Conservation (phyloP, 2,113 vertebrate genomes). For the Platysteira castanea region DNA sequence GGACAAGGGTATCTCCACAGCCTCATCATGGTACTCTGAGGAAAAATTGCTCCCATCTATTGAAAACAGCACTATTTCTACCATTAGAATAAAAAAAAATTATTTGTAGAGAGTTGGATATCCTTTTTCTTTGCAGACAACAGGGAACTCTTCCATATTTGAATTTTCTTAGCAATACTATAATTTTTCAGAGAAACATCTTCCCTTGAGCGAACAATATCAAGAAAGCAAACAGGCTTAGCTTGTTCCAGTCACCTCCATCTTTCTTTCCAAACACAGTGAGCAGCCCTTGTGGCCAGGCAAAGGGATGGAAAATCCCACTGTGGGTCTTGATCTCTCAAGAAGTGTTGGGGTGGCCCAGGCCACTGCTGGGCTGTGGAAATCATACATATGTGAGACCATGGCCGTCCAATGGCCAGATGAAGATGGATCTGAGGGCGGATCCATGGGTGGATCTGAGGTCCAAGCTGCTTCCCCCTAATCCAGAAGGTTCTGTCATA, state of each 20-base stretch:
- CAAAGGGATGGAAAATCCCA: background rate
- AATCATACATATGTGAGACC: no score
- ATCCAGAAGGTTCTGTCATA: no score
- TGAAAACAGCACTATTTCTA: background rate
- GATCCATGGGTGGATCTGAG: no score
- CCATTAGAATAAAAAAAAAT: background rate
- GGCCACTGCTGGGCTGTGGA: no score
- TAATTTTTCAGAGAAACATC: background rate
- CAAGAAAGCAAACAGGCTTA: background rate
- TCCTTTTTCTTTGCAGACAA: background rate
- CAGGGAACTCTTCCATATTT: background rate
- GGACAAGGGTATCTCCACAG: background rate
- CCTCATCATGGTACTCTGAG: background rate
- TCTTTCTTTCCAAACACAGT: background rate
- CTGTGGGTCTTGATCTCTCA: background rate
- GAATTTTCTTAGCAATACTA: background rate
- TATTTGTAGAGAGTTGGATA: background rate
- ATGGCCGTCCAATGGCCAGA: no score
- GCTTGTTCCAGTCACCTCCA: background rate
- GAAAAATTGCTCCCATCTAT: background rate
- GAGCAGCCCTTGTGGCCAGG: background rate
- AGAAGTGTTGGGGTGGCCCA: background rate
- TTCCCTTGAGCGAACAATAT: background rate
- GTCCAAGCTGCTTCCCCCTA: no score
- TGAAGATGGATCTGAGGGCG: no score